A percentile compares a stretch with the other conserved stretches of the same genome.
Conservation (phyloP, 2,797 vertebrate genomes). For the Aplochiton taeniatus region DNA sequence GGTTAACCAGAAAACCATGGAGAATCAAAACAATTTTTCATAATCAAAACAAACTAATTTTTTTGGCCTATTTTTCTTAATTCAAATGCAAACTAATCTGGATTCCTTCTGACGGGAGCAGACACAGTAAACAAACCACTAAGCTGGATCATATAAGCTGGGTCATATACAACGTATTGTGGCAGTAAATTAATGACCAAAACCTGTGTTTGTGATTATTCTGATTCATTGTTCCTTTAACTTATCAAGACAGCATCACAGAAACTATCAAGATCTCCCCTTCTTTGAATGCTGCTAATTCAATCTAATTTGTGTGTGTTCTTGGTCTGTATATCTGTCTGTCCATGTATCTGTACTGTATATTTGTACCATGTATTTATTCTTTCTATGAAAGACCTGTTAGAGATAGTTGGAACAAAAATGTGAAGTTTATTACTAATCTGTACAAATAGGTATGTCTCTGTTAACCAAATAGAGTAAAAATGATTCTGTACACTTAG, state of each 20-base stretch:
- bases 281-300: slow-evolving; percentile 84
- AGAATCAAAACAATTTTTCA: slow-evolving; percentile 6
- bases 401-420: slow-evolving; percentile 77
- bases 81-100: slow-evolving; percentile 32
- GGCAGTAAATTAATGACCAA: slow-evolving; percentile 55
- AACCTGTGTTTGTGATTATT: slow-evolving; percentile 52
- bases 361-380: slow-evolving; percentile 57
- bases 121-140: slow-evolving; percentile 32
- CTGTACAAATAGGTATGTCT: slow-evolving; percentile 54
- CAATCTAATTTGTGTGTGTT: slow-evolving; percentile 69
- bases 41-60: too few relatives aligned
- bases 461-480: slow-evolving; percentile 71
- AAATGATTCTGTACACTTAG: slow-evolving; percentile 52
- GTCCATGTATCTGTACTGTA: slow-evolving; percentile 50
- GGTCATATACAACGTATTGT: slow-evolving; percentile 44
- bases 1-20: slow-evolving; percentile 14
- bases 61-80: too few relatives aligned
- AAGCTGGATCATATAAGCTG: slow-evolving; percentile 50
- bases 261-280: slow-evolving; percentile 67
- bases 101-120: slow-evolving; percentile 25
- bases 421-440: slow-evolving; percentile 79
- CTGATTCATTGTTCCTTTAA: slow-evolving; percentile 49
- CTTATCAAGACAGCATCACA: slow-evolving; percentile 65
- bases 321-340: slow-evolving; percentile 48
- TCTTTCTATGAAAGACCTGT: slow-evolving; percentile 98